Percentiles rank a stretch among this genome's conserved stretches.
Evolutionary conservation across 2,888 invertebrate species (phyloP).

Genomic region (Cephalotes varians): DNA sequence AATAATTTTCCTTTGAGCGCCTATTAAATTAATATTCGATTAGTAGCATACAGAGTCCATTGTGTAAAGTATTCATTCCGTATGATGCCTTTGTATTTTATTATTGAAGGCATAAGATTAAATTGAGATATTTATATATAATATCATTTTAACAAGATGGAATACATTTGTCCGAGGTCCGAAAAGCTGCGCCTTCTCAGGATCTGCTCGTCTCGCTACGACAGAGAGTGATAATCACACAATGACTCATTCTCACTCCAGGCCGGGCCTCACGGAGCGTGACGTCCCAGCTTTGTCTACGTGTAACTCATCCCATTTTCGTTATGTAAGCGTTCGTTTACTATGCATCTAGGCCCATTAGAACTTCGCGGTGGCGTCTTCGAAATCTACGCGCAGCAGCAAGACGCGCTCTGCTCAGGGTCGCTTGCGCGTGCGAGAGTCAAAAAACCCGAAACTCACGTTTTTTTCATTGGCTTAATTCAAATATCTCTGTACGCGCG

Average conservation of each 20-base stretch:
- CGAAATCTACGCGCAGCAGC: conserved; percentile 38
- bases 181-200: conserved; percentile 47
- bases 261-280: conserved; percentile 76
- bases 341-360: conserved; percentile 72
- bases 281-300: conserved; percentile 80
- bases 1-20: neutral
- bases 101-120: neutral
- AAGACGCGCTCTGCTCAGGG: conserved; percentile 55
- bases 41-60: neutral
- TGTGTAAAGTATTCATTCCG: neutral
- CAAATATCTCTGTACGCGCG: neutral
- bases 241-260: conserved; percentile 78
- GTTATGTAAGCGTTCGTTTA: conserved; percentile 77
- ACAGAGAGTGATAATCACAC: conserved; percentile 70
- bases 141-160: neutral
- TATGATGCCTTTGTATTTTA: neutral
- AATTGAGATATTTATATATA: neutral
- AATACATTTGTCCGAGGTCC: conserved; percentile 15
- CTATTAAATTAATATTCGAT: neutral
- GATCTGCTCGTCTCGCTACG: conserved; percentile 52
- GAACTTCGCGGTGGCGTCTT: conserved; percentile 48
- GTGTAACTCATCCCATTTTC: conserved; percentile 78
- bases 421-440: conserved; percentile 54
- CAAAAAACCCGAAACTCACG: conserved; percentile 55
- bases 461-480: conserved; percentile 10